A percentile compares a stretch with the other conserved stretches of the same genome.
Conservation (phyloP, 2,797 vertebrate genomes). For the Bradypodion ventrale region DNA sequence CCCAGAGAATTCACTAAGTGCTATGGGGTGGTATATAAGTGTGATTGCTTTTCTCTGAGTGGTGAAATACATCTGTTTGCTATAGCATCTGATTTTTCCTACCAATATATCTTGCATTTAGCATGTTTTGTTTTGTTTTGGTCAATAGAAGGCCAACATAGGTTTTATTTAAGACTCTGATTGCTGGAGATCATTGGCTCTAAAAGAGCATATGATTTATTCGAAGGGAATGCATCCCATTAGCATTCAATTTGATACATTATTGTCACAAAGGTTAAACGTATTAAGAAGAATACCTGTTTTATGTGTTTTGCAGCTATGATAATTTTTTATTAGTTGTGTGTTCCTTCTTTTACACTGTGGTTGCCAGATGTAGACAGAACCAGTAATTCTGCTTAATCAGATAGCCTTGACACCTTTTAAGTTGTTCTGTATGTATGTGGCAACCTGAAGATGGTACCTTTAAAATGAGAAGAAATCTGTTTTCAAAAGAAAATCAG, state of each 20-base stretch:
- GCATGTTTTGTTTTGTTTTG: too few species aligned
- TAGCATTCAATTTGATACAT: constrained; percentile 7
- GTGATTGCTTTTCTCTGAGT: too few species aligned
- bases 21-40: too few species aligned
- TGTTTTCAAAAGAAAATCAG: constrained; percentile 59
- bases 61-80: too few species aligned
- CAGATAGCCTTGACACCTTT: constrained; percentile 65
- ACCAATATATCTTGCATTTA: too few species aligned
- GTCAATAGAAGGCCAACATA: too few species aligned
- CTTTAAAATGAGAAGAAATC: constrained; percentile 42
- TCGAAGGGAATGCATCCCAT: too few species aligned
- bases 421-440: constrained; percentile 55
- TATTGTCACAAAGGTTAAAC: constrained; percentile 42
- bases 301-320: constrained; percentile 52
- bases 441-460: constrained; percentile 52
- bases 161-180: too few species aligned
- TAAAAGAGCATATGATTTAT: too few species aligned
- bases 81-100: too few species aligned
- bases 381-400: constrained; percentile 56
- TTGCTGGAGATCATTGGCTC: too few species aligned
- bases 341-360: constrained; percentile 49
- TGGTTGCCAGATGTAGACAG: constrained; percentile 57
- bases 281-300: constrained; percentile 34
- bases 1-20: too few species aligned
- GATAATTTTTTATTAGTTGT: constrained; percentile 61